These are phyloP conservation scores for Aurelia sp. DNA, from an alignment of 30 jellyfish, hydroid and myxozoan species.

Conservation along the genomic window DNA sequence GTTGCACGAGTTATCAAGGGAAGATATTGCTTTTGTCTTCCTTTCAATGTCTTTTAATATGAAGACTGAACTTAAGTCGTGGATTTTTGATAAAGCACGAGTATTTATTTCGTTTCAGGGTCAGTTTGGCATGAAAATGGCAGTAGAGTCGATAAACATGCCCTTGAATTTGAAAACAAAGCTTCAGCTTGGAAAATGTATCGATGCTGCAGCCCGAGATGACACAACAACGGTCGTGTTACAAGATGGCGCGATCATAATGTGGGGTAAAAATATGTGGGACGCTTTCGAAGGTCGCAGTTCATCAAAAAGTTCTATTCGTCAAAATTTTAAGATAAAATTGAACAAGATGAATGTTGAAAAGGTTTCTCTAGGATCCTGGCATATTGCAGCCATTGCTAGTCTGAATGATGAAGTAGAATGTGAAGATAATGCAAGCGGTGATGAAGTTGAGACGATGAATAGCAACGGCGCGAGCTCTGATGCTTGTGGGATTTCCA, in stretches of 20 bases:
- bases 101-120: conserved; percentile 21
- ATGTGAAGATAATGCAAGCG: neutral
- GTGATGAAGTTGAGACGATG: neutral
- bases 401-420: neutral
- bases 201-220: conserved; percentile 55
- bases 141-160: neutral
- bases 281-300: conserved; percentile 36
- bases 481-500: too few relatives aligned
- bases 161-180: conserved; percentile 16
- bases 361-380: conserved; percentile 50
- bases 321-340: conserved; percentile 4
- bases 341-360: neutral
- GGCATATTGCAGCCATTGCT: conserved; percentile 65
- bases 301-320: conserved; percentile 22
- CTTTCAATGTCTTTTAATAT: too few relatives aligned
- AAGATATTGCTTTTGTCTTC: too few relatives aligned
- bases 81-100: too few relatives aligned
- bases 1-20: too few relatives aligned
- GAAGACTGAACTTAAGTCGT: too few relatives aligned
- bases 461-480: neutral
- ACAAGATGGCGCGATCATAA: conserved; percentile 25
- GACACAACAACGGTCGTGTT: conserved; percentile 40
- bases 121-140: conserved; percentile 13
- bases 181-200: neutral
- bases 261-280: conserved; percentile 74